phyloP scores from a whole-genome alignment of 2,113 vertebrate species.

The Labeo catla region DNA sequence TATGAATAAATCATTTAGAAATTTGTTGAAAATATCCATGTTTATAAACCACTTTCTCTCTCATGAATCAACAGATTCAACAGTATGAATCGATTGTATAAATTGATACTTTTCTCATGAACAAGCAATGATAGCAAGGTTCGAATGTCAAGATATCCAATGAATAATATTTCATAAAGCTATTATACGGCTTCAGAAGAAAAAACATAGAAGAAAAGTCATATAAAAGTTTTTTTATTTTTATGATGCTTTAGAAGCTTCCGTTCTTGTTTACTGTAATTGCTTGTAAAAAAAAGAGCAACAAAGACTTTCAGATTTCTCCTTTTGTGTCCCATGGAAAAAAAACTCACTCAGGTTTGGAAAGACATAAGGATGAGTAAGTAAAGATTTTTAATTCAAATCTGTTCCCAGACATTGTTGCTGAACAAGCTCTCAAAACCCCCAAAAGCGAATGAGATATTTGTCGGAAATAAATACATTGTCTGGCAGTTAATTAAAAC shows the following conservation, averaged over 20 bases:
- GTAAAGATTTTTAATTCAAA: not conserved
- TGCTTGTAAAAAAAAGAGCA: not conserved
- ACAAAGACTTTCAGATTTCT: not conserved
- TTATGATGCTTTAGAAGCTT: not conserved
- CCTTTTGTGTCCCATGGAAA: not conserved
- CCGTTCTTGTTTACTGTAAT: not conserved
- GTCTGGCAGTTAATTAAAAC: slow-evolving; percentile 36
- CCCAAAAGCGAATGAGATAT: slow-evolving; percentile 1
- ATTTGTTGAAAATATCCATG: not conserved
- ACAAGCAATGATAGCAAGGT: too few species aligned
- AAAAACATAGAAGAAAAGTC: not conserved
- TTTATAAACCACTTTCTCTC: not conserved
- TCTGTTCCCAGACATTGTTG: not conserved
- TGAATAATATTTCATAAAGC: not conserved
- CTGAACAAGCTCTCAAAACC: not conserved
- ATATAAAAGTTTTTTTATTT: not conserved
- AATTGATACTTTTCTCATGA: not conserved
- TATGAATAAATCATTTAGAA: not conserved
- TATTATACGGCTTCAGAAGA: not conserved
- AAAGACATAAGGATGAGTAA: not conserved
- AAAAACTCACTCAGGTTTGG: not conserved
- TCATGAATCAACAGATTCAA: too few species aligned
- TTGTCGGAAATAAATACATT: not conserved
- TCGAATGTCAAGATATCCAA: not conserved
- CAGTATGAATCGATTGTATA: not conserved